Base-by-base conservation (phyloP, 2,888 invertebrate genomes). In the Tetropium fuscum region DNA sequence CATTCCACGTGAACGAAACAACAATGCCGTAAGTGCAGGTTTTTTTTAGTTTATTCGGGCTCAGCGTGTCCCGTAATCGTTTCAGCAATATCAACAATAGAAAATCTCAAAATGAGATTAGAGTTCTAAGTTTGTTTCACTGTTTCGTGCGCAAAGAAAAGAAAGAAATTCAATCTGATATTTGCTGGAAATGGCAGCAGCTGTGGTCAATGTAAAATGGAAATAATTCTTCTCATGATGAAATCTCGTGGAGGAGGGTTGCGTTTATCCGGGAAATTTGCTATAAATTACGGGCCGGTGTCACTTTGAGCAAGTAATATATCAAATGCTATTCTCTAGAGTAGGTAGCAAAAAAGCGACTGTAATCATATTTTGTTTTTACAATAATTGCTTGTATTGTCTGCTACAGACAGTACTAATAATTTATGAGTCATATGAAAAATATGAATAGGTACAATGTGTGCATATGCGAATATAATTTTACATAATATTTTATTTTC, bases 201-300 rank as follows among this genome's bases (percentile, higher is more conserved):
- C 69, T 74, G 74, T 68, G 74, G 73, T 72, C 73, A 73, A 72
- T 74, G 70, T 70, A 71, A 72, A 74, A 73, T 69, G 68, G 68
- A 71, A 73, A 73, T 74, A 75, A 72, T 74, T 71, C 71, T 67
- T 71, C 64, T 65, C 66, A 56, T 62, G 58, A 61, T 61, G 60
- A 61, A 59, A 65, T 45, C 49, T 27, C 11, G 44, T n/a, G 27
- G 15, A 18, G 15, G 27, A 15, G 27, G 10, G 27, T 27, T 25
- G 25, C 10, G 13, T 30, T 44, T 27, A 7, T 16, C 44, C 13
- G 20, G 25, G 27, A 25, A 25, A 16, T 30, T 34, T 34, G 7
- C 34, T 13, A 25, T 27, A 30, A 16, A 44, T 44, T 44, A 5
- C 44, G 15, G 27, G 27, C 44, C 27, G 15, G 27, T 15, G 27